phyloP scores from a whole-genome alignment of 2,888 invertebrate genomes.

The Blomia tropicalis region DNA sequence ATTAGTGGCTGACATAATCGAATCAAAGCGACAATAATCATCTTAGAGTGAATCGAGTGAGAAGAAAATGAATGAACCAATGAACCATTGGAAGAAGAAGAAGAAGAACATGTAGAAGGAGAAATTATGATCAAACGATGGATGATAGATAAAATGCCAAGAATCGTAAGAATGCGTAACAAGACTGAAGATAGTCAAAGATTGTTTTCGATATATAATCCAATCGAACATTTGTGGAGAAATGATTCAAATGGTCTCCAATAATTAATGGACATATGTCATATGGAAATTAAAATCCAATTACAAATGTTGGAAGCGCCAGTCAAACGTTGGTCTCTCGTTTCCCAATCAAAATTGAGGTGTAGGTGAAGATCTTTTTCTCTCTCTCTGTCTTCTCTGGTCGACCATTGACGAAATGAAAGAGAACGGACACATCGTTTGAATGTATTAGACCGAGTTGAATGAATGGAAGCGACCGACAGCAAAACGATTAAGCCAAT shows the following conservation, averaged over 20 bases:
- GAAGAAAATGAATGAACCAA: neutral
- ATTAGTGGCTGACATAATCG: neutral
- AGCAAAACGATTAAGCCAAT: no score
- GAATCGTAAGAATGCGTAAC: constrained; percentile 18
- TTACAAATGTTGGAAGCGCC: no score
- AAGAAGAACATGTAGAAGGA: neutral
- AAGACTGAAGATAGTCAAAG: neutral
- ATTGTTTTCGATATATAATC: no score
- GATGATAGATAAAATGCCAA: neutral
- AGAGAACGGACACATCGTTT: no score
- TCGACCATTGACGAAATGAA: no score
- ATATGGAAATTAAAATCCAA: constrained; percentile 18
- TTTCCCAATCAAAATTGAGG: no score
- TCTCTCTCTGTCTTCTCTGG: no score
- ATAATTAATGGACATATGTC: constrained; percentile 3
- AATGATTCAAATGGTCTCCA: neutral
- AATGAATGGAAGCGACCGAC: no score
- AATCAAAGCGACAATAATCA: neutral
- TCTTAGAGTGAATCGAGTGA: neutral
- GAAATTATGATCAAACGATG: neutral
- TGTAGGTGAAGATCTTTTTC: no score
- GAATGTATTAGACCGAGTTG: no score
- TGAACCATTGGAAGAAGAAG: neutral
- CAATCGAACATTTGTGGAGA: neutral
- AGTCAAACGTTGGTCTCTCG: no score